Percentiles rank a stretch among this genome's conserved stretches.
phyloP scores from a whole-genome alignment of 2,888 invertebrate species.

The Apoda limacodes region DNA sequence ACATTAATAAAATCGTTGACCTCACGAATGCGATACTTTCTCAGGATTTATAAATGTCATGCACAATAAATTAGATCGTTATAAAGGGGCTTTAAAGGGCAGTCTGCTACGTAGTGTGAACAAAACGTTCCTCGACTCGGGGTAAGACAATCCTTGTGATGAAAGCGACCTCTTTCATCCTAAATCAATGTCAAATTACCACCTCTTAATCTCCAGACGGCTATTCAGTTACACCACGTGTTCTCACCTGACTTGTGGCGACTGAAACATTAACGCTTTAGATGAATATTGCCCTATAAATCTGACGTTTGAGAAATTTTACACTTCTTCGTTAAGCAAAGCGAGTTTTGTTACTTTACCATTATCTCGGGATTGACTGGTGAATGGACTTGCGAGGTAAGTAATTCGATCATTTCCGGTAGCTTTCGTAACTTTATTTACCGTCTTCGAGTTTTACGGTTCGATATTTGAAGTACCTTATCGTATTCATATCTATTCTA shows the following conservation, averaged over 20 bases:
- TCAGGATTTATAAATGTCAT: conserved; percentile 32
- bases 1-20: conserved; percentile 20
- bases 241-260: conserved; percentile 18
- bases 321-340: conserved; percentile 52
- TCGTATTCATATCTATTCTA: too few species aligned
- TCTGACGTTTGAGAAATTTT: conserved; percentile 60
- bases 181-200: conserved; percentile 69
- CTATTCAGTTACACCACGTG: too few species aligned
- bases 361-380: conserved; percentile 38
- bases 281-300: conserved; percentile 47
- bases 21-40: conserved; percentile 14
- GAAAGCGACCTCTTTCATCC: conserved; percentile 46
- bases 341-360: conserved; percentile 51
- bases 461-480: too few species aligned
- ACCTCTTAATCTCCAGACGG: conserved; percentile 59
- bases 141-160: conserved; percentile 56
- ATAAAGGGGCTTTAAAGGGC: conserved; percentile 31
- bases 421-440: too few species aligned
- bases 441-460: too few species aligned
- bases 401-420: too few species aligned
- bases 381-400: too few species aligned
- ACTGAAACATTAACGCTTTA: conserved; percentile 44
- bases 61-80: conserved; percentile 42
- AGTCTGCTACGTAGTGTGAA: conserved; percentile 17
- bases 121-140: conserved; percentile 18